Base-by-base conservation (phyloP, 2,888 invertebrate genomes). In the Azorinus chamasolen region DNA sequence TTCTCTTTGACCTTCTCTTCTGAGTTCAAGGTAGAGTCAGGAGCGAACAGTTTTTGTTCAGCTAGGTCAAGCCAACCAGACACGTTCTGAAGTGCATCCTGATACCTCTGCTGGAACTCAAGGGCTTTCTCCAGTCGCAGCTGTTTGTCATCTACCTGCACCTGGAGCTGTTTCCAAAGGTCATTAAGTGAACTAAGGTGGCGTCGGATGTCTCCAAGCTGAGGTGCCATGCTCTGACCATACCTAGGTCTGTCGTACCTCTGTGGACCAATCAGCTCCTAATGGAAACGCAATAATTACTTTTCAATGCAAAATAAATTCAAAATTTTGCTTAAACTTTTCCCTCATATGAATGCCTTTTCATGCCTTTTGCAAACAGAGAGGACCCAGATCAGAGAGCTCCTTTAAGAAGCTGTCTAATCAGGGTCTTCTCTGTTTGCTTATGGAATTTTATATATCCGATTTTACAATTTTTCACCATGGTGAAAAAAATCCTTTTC, bases 51-150 rank as follows among this genome's bases (percentile, higher is more conserved):
- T 32, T 87, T 87, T 46, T 86, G 86, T 65, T 92, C 90, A 1
- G 90, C 86, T 10, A 86, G 73, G 72, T 92, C 92, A 43, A 92
- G 79, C 90, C 91, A 91, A 27, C 79, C 73, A 5, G 91, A 91
- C 32, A 91, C 86, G 62, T 85, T 84, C 27, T 86, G 77, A 22
- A 91, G 68, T 0, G 89, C 87, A 62, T 89, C 87, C 76, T 90
- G 89, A 75, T 89, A 91, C 51, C 86, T 86, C 78, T 89, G 89
- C 82, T 91, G 91, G 78, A 89, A 89, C 20, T 88, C 85, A 18
- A 90, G 73, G 14, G 86, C 85, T 48, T 86, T 81, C 27, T 89
- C 86, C 32, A 90, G 76, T 2, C 87, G 77, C 5, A 87, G 48
- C 65, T 88, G 87, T 58, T 87, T 83, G 50, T 89, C 87, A 32